Evolutionary conservation across 2,888 invertebrate species (phyloP).

Genomic region (Altica lythri): DNA sequence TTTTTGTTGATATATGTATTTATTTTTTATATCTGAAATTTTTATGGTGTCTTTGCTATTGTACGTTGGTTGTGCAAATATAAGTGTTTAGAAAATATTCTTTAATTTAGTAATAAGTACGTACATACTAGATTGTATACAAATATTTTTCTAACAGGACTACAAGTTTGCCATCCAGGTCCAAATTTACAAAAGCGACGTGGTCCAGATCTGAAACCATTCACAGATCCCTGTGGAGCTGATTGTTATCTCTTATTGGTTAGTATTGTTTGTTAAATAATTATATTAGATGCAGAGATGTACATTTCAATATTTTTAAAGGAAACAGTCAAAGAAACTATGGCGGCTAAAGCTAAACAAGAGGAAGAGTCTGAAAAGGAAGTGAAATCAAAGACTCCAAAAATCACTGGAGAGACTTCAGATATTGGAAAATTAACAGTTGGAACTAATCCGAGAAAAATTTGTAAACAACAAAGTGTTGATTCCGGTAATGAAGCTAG

Average conservation of each 20-base stretch:
- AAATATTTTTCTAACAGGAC: slow-evolving; percentile 60
- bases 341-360: slow-evolving; percentile 67
- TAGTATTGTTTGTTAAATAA: slow-evolving; percentile 48
- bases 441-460: slow-evolving; percentile 59
- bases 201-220: slow-evolving; percentile 86
- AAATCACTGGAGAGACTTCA: slow-evolving; percentile 45
- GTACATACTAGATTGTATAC: too few relatives aligned
- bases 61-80: too few relatives aligned
- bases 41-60: too few relatives aligned
- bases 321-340: slow-evolving; percentile 85
- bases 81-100: too few relatives aligned
- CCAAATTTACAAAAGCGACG: slow-evolving; percentile 87
- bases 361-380: slow-evolving; percentile 60
- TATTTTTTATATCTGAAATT: too few relatives aligned
- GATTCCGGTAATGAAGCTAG: slow-evolving; percentile 94
- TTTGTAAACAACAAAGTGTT: slow-evolving; percentile 67
- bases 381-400: slow-evolving; percentile 46
- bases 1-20: too few relatives aligned
- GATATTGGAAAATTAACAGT: slow-evolving; percentile 37
- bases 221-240: slow-evolving; percentile 82
- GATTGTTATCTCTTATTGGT: slow-evolving; percentile 90
- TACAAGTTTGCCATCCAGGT: slow-evolving; percentile 88
- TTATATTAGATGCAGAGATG: neutral
- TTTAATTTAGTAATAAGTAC: too few relatives aligned
- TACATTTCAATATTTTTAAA: slow-evolving; percentile 49